Conservation (phyloP, 2,888 invertebrate genomes). For the Chorisops tibialis region DNA sequence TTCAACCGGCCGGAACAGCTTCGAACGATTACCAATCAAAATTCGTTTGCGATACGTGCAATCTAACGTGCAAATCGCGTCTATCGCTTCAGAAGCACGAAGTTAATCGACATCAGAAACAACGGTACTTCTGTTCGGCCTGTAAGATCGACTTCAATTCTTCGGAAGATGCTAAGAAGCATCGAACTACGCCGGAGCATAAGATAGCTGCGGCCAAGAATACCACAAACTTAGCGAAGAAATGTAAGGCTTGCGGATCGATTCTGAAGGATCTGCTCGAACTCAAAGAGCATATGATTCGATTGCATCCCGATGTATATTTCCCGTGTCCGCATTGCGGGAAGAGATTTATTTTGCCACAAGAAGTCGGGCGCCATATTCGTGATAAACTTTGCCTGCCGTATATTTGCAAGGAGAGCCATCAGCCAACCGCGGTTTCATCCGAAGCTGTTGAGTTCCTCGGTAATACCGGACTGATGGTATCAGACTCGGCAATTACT, state of each 20-base stretch:
- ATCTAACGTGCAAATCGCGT: conserved; percentile 59
- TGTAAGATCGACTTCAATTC: conserved; percentile 64
- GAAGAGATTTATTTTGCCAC: conserved; percentile 63
- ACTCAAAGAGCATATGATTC: conserved; percentile 62
- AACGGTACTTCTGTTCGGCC: conserved; percentile 64
- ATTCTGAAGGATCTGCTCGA: conserved; percentile 56
- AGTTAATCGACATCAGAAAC: conserved; percentile 59
- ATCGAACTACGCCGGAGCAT: conserved; percentile 65
- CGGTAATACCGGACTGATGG: neutral
- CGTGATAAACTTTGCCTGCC: conserved; percentile 57
- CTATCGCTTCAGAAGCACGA: conserved; percentile 67
- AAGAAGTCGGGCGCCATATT: conserved; percentile 73
- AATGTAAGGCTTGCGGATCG: conserved; percentile 61
- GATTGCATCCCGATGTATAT: conserved; percentile 60
- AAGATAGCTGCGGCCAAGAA: conserved; percentile 57
- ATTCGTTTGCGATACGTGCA: conserved; percentile 62
- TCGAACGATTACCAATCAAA: conserved; percentile 65
- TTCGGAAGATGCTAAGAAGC: conserved; percentile 61
- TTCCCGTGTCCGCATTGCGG: conserved; percentile 74
- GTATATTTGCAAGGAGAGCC: conserved; percentile 36
- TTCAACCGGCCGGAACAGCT: conserved; percentile 54
- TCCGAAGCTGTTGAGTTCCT: neutral
- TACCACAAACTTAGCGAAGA: conserved; percentile 53
- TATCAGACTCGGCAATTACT: too few relatives aligned
- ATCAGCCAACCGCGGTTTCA: neutral